Evolutionary conservation across 2,888 invertebrate species (phyloP).

Genomic region (Allophyes oxyacanthae): DNA sequence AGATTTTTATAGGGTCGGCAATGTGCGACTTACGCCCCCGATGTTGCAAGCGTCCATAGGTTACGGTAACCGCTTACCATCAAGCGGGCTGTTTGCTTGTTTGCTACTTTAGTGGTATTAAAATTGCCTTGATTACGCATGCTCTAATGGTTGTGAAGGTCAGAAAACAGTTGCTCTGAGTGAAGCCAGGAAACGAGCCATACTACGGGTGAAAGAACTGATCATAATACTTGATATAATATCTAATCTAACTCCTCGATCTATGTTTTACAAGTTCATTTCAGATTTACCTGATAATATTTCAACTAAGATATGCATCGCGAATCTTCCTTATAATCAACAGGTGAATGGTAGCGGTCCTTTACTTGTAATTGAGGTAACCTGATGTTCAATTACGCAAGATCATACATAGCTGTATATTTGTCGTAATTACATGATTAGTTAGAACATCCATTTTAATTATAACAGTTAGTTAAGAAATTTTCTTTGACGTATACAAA

Average conservation of each 20-base stretch:
- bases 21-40: too few species aligned
- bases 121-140: too few species aligned
- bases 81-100: too few species aligned
- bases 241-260: constrained; percentile 44
- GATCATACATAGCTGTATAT: constrained; percentile 19
- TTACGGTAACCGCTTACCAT: too few species aligned
- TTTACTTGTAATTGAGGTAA: constrained; percentile 23
- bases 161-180: neutral
- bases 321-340: constrained; percentile 33
- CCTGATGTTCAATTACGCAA: constrained; percentile 17
- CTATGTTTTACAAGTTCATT: constrained; percentile 44
- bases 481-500: constrained; percentile 37
- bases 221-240: constrained; percentile 29
- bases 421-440: constrained; percentile 25
- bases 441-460: constrained; percentile 41
- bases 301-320: constrained; percentile 39
- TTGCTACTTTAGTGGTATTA: too few species aligned
- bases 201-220: constrained; percentile 2
- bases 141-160: too few species aligned
- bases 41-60: too few species aligned
- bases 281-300: constrained; percentile 54
- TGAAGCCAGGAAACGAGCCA: constrained; percentile 18
- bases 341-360: constrained; percentile 14
- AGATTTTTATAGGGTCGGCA: too few species aligned
- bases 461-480: constrained; percentile 33